Evolutionary conservation across 2,888 invertebrate genomes (phyloP).

Genomic region (Hipparchia semele): DNA sequence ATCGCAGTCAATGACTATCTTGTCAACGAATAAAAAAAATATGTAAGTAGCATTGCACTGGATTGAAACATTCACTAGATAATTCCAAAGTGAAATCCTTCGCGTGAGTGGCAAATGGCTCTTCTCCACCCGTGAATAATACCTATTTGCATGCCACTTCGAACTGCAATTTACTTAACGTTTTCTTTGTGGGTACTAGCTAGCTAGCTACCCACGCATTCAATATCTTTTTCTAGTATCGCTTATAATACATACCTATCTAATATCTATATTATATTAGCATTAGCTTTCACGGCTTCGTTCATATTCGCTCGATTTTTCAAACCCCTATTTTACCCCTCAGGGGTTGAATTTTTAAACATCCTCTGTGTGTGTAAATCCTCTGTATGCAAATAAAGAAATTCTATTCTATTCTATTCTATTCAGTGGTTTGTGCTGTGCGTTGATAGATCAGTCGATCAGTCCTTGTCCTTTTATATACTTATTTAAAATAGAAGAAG

Average conservation of each 20-base stretch:
- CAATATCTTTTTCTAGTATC: neutral
- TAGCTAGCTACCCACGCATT: neutral
- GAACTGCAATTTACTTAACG: slow-evolving; percentile 6
- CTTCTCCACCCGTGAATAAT: slow-evolving; percentile 17
- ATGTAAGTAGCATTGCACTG: neutral
- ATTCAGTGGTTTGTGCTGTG: no score
- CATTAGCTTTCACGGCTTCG: no score
- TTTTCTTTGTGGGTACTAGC: slow-evolving; percentile 1
- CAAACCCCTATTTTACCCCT: no score
- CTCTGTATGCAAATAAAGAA: no score
- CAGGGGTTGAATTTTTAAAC: no score
- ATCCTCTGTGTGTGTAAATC: no score
- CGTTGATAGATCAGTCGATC: no score
- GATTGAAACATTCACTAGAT: neutral
- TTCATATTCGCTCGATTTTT: no score
- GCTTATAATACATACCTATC: neutral
- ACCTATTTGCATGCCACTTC: slow-evolving; percentile 22
- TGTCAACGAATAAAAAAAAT: no score
- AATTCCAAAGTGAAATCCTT: slow-evolving; percentile 5
- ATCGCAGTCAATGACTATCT: neutral
- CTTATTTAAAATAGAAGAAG: no score
- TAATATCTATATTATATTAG: neutral
- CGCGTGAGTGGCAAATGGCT: slow-evolving; percentile 6
- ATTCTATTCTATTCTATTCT: no score
- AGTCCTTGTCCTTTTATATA: no score